These are phyloP conservation scores for Boloria selene DNA, from an alignment of 2,888 invertebrate genomes.

Conservation along the genomic window DNA sequence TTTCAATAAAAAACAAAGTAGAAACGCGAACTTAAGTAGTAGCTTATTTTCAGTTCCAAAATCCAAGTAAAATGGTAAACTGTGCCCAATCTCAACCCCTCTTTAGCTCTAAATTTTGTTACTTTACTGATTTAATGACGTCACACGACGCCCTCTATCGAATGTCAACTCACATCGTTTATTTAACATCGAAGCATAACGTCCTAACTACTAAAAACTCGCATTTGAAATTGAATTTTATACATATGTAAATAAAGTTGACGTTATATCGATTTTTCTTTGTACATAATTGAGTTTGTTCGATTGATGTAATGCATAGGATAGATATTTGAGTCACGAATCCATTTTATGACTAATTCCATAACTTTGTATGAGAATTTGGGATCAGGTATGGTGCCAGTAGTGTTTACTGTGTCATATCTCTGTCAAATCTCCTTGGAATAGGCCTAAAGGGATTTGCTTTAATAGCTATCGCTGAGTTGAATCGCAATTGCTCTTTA, in stretches of 20 bases:
- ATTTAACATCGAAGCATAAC: conserved; percentile 30
- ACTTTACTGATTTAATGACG: conserved; percentile 81
- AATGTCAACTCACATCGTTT: conserved; percentile 77
- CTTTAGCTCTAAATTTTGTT: conserved; percentile 74
- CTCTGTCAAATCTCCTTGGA: conserved; percentile 52
- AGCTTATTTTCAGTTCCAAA: conserved; percentile 4
- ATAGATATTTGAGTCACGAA: conserved; percentile 82
- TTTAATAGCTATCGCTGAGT: conserved; percentile 52
- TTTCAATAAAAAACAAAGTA: no score
- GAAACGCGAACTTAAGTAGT: neutral
- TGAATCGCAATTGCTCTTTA: conserved; percentile 34
- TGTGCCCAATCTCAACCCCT: conserved; percentile 59
- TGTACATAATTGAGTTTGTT: conserved; percentile 41
- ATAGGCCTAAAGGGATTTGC: conserved; percentile 63
- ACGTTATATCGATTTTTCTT: conserved; percentile 24
- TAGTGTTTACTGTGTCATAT: conserved; percentile 71
- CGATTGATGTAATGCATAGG: conserved; percentile 60
- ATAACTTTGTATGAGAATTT: conserved; percentile 82
- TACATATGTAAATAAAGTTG: accelerated
- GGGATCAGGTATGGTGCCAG: conserved; percentile 72
- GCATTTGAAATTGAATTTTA: conserved; percentile 40
- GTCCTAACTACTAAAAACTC: conserved; percentile 28
- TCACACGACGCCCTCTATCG: conserved; percentile 79
- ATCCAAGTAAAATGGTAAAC: conserved; percentile 29
- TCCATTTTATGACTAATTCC: conserved; percentile 83